These are phyloP conservation scores for Dascillus cervinus DNA, from an alignment of 2,888 invertebrate species.

Conservation along the genomic window DNA sequence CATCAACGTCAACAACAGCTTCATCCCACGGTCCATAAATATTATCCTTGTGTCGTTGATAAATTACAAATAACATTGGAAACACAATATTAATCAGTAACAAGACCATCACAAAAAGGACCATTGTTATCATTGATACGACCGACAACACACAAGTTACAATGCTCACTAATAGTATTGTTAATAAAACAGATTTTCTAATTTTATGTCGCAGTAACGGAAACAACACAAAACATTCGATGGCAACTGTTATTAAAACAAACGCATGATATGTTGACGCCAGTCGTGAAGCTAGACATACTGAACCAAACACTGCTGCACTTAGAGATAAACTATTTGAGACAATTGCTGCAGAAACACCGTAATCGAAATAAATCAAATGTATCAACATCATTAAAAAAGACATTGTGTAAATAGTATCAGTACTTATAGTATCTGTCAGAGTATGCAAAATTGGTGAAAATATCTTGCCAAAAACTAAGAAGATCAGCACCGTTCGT, in stretches of 20 bases:
- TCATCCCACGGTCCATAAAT: constrained; percentile 99
- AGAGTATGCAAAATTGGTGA: constrained; percentile 90
- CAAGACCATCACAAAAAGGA: constrained; percentile 53
- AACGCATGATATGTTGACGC: constrained; percentile 82
- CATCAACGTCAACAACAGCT: constrained; percentile 65
- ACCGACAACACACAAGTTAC: constrained; percentile 48
- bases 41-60: constrained; percentile 78
- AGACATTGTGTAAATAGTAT: constrained; percentile 93
- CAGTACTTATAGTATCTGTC: constrained; percentile 94
- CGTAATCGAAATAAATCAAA: constrained; percentile 89
- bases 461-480: constrained; percentile 79
- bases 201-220: constrained; percentile 66
- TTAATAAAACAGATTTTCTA: constrained; percentile 48
- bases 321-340: constrained; percentile 89
- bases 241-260: constrained; percentile 80
- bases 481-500: constrained; percentile 72
- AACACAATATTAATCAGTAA: constrained; percentile 63
- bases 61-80: constrained; percentile 66
- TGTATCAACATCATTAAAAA: constrained; percentile 81
- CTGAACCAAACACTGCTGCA: constrained; percentile 89
- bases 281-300: constrained; percentile 89
- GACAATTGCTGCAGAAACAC: constrained; percentile 77
- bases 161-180: constrained; percentile 47
- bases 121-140: constrained; percentile 51
- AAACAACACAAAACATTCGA: constrained; percentile 81